Evolutionary conservation across 2,797 vertebrate genomes (phyloP).

Genomic region (Galago senegalensis): DNA sequence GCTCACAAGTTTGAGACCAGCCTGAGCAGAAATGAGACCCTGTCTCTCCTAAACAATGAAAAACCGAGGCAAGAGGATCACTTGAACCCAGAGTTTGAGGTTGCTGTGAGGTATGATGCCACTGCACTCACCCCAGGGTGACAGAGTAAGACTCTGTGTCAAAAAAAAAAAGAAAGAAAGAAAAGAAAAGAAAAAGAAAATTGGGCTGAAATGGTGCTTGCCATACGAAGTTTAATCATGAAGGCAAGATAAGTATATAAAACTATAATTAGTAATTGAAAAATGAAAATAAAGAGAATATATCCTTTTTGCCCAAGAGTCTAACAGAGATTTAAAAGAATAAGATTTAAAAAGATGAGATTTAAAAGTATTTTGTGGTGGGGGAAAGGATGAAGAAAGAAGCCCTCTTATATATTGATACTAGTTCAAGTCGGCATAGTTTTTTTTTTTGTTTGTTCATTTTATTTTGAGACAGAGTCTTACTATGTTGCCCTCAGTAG

Average conservation of each 20-base stretch:
- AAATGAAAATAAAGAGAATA: not conserved
- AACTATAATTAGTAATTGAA: not conserved
- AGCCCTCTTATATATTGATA: not conserved
- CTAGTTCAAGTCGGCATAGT: not conserved
- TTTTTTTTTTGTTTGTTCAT: not conserved
- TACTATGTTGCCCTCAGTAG: too few relatives aligned
- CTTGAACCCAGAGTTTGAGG: too few relatives aligned
- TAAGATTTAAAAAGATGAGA: too few relatives aligned
- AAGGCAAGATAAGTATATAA: not conserved
- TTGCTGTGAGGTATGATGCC: too few relatives aligned
- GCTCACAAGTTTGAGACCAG: too few relatives aligned
- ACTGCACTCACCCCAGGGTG: too few relatives aligned
- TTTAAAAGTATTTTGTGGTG: not conserved
- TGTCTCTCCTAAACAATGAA: too few relatives aligned
- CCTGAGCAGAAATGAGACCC: too few relatives aligned
- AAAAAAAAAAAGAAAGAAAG: too few relatives aligned
- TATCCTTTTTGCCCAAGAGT: not conserved
- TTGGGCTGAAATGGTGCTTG: not conserved
- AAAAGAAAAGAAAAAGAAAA: not conserved
- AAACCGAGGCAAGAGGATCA: too few relatives aligned
- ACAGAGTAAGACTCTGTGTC: too few relatives aligned
- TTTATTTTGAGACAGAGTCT: too few relatives aligned
- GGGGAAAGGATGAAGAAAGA: not conserved
- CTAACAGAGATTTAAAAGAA: not conserved
- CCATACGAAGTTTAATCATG: not conserved